phyloP scores from a whole-genome alignment of 2,888 invertebrate genomes.

The Drosophila recens region DNA sequence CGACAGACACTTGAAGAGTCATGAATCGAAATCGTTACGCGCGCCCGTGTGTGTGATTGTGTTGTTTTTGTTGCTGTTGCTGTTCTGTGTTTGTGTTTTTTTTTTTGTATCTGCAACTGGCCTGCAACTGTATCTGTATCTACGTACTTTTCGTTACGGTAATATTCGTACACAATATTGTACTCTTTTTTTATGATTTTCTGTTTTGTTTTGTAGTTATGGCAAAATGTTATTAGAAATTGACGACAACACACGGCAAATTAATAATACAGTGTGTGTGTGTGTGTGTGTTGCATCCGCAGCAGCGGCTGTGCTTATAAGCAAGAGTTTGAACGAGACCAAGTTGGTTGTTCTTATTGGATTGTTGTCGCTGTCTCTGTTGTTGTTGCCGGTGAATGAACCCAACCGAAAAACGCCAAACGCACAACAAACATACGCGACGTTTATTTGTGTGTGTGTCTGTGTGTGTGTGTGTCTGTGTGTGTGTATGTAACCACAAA shows the following conservation, averaged over 20 bases:
- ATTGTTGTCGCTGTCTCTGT: conserved; percentile 40
- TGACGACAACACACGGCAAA: conserved; percentile 54
- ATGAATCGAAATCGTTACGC: conserved; percentile 51
- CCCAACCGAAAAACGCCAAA: conserved; percentile 57
- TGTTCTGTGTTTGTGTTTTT: conserved; percentile 7
- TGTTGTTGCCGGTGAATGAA: conserved; percentile 56
- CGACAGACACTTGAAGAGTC: conserved; percentile 31
- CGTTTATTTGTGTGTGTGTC: conserved; percentile 19
- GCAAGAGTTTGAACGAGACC: conserved; percentile 59
- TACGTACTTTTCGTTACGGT: conserved; percentile 44
- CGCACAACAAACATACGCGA: conserved; percentile 52
- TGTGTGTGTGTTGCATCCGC: conserved; percentile 23
- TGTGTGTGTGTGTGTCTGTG: conserved; percentile 17
- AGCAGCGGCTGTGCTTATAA: conserved; percentile 51
- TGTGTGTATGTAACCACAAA: conserved; percentile 48
- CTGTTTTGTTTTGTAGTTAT: conserved; percentile 24
- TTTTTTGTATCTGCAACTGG: conserved; percentile 47
- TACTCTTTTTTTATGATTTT: conserved; percentile 26
- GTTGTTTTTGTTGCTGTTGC: conserved; percentile 22
- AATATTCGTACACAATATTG: conserved; percentile 47
- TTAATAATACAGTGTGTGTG: conserved; percentile 39
- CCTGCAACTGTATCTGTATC: conserved; percentile 37
- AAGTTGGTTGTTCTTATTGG: conserved; percentile 69
- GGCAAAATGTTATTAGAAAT: conserved; percentile 49
- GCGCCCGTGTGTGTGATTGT: conserved; percentile 27